These are phyloP conservation scores for Catharus minimus DNA, from an alignment of 2,113 vertebrate species.

Conservation along the genomic window DNA sequence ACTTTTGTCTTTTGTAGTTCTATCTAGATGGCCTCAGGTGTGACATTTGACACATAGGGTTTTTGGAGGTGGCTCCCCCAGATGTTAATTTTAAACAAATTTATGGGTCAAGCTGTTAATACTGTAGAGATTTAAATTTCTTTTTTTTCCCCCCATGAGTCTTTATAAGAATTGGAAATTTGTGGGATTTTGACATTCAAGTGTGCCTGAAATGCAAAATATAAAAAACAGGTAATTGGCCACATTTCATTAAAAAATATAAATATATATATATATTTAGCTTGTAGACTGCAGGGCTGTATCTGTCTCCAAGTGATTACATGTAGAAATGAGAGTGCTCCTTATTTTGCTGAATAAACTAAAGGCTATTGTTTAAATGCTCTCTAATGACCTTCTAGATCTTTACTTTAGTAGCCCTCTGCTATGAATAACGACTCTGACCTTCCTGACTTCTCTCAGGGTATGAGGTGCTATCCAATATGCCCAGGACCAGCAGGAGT, in stretches of 20 bases:
- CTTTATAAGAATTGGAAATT: background rate
- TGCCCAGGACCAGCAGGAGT: background rate
- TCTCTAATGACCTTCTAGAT: constrained; percentile 25
- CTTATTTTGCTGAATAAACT: constrained; percentile 28
- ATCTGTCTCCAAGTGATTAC: background rate
- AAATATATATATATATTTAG: background rate
- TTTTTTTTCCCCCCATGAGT: rapidly evolving
- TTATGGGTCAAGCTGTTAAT: background rate
- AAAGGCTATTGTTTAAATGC: background rate
- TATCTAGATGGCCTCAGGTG: background rate
- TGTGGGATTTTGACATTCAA: background rate
- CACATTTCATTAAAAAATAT: background rate
- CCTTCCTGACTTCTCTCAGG: background rate
- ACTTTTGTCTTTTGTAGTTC: background rate
- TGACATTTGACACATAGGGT: background rate
- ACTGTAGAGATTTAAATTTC: background rate
- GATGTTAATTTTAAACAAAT: background rate
- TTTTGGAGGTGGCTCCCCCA: background rate
- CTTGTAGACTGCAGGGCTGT: background rate
- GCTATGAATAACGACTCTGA: background rate
- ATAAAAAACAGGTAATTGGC: background rate
- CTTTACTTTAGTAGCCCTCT: constrained; percentile 12
- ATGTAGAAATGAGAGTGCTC: background rate
- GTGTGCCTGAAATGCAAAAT: rapidly evolving
- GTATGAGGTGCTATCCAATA: background rate